A percentile compares a stretch with the other conserved stretches of the same genome.
These are phyloP conservation scores for Amphiprion clarkii DNA, from an alignment of 2,797 vertebrate genomes.

Conservation along the genomic window DNA sequence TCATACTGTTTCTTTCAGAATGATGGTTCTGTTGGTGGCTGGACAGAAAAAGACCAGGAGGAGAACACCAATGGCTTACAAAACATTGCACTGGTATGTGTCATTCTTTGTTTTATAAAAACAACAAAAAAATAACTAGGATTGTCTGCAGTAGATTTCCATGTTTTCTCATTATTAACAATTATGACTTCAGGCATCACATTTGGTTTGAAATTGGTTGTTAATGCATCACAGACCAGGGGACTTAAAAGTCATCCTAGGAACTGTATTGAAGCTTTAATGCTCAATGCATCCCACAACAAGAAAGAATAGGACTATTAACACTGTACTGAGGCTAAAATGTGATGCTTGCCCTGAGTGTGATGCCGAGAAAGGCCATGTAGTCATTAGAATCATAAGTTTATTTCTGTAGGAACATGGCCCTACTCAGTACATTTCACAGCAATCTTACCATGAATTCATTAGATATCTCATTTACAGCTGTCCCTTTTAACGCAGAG, in stretches of 20 bases:
- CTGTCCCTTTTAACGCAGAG: neutral
- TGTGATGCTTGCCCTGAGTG: neutral
- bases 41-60: slow-evolving; percentile 78
- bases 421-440: slow-evolving; percentile 7
- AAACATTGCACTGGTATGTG: slow-evolving; percentile 89
- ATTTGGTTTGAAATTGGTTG: too few relatives aligned
- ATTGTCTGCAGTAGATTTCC: too few relatives aligned
- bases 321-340: neutral
- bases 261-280: neutral
- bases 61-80: slow-evolving; percentile 82
- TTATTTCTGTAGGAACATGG: neutral
- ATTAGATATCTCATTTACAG: neutral
- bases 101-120: slow-evolving; percentile 8
- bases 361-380: neutral
- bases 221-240: neutral
- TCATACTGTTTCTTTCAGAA: slow-evolving; percentile 78
- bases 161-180: too few relatives aligned
- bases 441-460: neutral
- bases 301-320: neutral
- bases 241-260: neutral
- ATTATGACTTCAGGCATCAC: too few relatives aligned
- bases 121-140: too few relatives aligned
- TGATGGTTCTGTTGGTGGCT: slow-evolving; percentile 83
- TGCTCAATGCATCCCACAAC: neutral
- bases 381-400: neutral